Evolutionary conservation across 1,140 invertebrate species (phyloP), one percentile per base, ranked within the genome.

Genomic region (Melitaea cinxia): DNA sequence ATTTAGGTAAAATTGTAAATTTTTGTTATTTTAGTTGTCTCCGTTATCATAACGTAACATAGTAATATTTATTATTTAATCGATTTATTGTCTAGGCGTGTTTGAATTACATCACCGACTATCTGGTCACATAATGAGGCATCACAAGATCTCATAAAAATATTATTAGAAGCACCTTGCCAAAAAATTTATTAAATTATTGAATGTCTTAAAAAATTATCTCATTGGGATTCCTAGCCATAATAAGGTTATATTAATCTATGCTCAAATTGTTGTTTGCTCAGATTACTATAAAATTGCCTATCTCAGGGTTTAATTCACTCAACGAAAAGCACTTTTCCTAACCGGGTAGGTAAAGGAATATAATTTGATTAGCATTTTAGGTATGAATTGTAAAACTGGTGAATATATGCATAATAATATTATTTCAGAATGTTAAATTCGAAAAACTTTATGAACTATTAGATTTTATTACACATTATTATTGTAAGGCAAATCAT

Each of bases 121-220:
- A 66, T 73, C 76, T 82, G 77, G 75, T 78, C 77, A 73, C 60
- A 49, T 35, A 17, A 59, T 71, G 68, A 68, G 61, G 57, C 77
- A 78, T 79, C 70, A 75, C 73, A 74, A 71, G 80, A 83, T 83
- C 80, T 83, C 80, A 74, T 72, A 45, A 69, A 63, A 77, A 78
- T 75, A 79, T 70, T 78, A 72, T 62, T 66, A 50, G 56, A 70
- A 70, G 64, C 74, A 57, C 71, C 78, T 83, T 83, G 80, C 78
- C 78, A 84, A 74, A 80, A 77, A 65, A 59, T 55, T 63, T 54
- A 14, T 57, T 57, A 57, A 47, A 70, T 42, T 60, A 23, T 60
- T 60, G 14, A 53, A 60, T 9, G 28, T 59, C 61, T 28, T 30
- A 19, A 33, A 17, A 19, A 19, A 52, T 37, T 37, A 49, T 49